Evolutionary conservation across 1,140 invertebrate genomes (phyloP), one percentile per base, ranked within the genome.

Genomic region (Drosophila orena): DNA sequence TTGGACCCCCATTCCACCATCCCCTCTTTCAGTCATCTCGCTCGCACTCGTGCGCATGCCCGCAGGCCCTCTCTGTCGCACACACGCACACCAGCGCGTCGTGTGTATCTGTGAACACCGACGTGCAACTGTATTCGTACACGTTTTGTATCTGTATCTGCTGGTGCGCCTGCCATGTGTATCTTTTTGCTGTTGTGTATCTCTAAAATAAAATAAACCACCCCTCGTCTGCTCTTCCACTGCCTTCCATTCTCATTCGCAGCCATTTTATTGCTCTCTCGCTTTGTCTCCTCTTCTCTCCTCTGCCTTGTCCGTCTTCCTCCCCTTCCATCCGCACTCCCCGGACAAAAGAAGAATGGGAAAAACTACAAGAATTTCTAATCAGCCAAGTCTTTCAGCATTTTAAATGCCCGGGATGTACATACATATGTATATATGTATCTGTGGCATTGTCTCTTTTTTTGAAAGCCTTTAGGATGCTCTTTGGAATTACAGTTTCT

Each of bases 261-360:
- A 83, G 79, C 79, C 84, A 89, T 88, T 89, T 89, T 88, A 88
- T 79, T 77, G 76, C 76, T 79, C 65, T 77, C 79, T 79, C 75
- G 58, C 42, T 50, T 74, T 66, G 73, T 81, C 68, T 70, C 56
- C 59, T 56, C 61, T 61, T 59, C 53, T 74, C 57, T 70, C 61
- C 58, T 74, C 30, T 34, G 22, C 35, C 50, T 37, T 35, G 30
- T 47, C 43, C 30, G 3, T n/a, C 42, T 20, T 17, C 57, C 50
- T 60, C 49, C 50, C 46, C 69, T 65, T 59, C 68, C 62, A 22
- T 58, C 57, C 17, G 40, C 46, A 24, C 4, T 47, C 22, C 22
- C 14, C 27, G 47, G 20, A 61, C 27, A 35, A n/a, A 35, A 20
- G 24, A 40, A 43, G 64, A 64, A 50, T 42, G 46, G 14, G 40